Percentiles rank a stretch among this genome's conserved stretches.
These are phyloP conservation scores for Trigoniulus corallinus DNA, from an alignment of 1,140 invertebrate genomes.

Conservation along the genomic window DNA sequence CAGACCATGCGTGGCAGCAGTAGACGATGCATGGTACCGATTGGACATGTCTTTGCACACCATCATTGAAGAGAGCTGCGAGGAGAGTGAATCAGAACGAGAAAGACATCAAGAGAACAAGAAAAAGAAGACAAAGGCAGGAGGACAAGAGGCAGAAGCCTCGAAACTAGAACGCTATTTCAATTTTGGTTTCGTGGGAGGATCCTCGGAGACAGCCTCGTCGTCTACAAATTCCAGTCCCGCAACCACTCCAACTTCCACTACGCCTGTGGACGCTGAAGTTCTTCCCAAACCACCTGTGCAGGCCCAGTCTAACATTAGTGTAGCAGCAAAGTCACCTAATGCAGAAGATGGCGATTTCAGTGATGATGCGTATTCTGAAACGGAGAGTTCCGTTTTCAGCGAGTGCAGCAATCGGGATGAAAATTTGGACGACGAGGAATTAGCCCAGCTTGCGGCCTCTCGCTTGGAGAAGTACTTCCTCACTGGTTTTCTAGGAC, in stretches of 20 bases:
- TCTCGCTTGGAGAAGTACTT: conserved; percentile 81
- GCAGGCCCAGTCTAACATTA: conserved; percentile 1
- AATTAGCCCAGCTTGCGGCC: conserved; percentile 55
- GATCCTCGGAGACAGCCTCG: conserved; percentile 10
- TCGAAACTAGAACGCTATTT: conserved; percentile 84
- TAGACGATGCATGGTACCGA: background rate
- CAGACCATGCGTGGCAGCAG: conserved; percentile 26
- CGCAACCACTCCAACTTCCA: background rate
- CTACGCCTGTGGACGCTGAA: too few relatives aligned
- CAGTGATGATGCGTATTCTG: conserved; percentile 50
- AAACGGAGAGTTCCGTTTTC: conserved; percentile 64
- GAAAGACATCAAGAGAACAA: conserved; percentile 22
- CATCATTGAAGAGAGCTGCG: conserved; percentile 83
- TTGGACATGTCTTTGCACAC: conserved; percentile 83
- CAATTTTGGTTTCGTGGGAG: conserved; percentile 63
- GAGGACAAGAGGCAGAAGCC: conserved; percentile 24
- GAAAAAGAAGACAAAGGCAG: background rate
- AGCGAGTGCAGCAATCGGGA: conserved; percentile 42
- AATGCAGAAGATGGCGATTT: conserved; percentile 16
- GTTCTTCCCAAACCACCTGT: too few relatives aligned
- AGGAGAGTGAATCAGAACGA: conserved; percentile 45
- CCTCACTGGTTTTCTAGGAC: conserved; percentile 63
- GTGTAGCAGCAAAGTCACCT: conserved; percentile 13
- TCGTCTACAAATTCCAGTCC: conserved; percentile 18
- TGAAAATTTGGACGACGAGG: conserved; percentile 19